These are phyloP conservation scores for Sesamia inferens DNA, from an alignment of 2,888 invertebrate genomes.

Conservation along the genomic window DNA sequence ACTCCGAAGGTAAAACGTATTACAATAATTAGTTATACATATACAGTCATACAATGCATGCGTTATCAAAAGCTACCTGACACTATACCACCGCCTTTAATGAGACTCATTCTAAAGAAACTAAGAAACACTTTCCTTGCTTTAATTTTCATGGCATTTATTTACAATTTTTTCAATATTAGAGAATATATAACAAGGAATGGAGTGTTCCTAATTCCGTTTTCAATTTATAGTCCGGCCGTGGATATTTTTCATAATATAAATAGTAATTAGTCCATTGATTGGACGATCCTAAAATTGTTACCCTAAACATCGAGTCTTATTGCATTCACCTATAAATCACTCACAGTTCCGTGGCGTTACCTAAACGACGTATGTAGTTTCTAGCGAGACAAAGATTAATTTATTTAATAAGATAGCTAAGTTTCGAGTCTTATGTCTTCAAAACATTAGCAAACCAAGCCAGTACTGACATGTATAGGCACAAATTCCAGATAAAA, in stretches of 20 bases:
- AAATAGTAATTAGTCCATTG: background rate
- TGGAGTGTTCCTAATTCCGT: slow-evolving; percentile 39
- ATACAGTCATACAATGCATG: slow-evolving; percentile 51
- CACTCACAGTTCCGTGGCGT: background rate
- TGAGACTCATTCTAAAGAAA: slow-evolving; percentile 52
- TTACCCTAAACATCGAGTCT: background rate
- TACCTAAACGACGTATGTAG: background rate
- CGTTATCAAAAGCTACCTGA: slow-evolving; percentile 70
- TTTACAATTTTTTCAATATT: slow-evolving; percentile 46
- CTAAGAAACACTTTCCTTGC: slow-evolving; percentile 37
- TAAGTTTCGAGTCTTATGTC: slow-evolving; percentile 14
- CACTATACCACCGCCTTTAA: slow-evolving; percentile 53
- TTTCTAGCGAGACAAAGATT: background rate
- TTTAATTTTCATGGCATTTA: slow-evolving; percentile 33
- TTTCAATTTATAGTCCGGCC: slow-evolving; percentile 48
- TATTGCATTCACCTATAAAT: background rate
- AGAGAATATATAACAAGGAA: slow-evolving; percentile 6
- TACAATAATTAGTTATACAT: slow-evolving; percentile 54
- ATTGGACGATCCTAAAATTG: background rate
- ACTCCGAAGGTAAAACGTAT: slow-evolving; percentile 33
- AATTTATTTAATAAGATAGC: slow-evolving; percentile 1
- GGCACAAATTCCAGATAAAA: slow-evolving; percentile 14
- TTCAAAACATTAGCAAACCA: slow-evolving; percentile 22
- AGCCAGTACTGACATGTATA: slow-evolving; percentile 8
- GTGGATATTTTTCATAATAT: slow-evolving; percentile 52